Percentiles rank a stretch among this genome's conserved stretches.
phyloP scores from a whole-genome alignment of 2,888 invertebrate species.

The Dynastes maya region DNA sequence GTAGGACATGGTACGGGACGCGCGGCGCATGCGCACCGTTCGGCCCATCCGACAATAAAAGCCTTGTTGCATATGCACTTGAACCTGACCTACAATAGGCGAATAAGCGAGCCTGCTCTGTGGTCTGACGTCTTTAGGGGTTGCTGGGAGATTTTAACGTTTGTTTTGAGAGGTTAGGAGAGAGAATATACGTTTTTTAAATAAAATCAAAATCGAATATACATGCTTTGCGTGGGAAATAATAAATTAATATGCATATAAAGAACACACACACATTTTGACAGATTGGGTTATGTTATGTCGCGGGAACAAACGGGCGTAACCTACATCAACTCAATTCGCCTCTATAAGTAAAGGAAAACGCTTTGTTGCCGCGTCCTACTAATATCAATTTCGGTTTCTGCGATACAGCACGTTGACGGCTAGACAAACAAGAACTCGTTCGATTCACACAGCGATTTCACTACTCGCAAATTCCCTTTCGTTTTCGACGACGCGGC shows the following conservation, averaged over 20 bases:
- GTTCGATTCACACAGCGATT: slow-evolving; percentile 45
- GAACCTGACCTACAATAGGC: slow-evolving; percentile 70
- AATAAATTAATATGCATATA: neutral
- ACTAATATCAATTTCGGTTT: slow-evolving; percentile 58
- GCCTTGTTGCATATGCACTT: slow-evolving; percentile 69
- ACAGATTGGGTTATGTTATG: slow-evolving; percentile 50
- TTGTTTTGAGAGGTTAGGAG: slow-evolving; percentile 42
- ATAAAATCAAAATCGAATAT: neutral
- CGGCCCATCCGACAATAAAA: slow-evolving; percentile 60
- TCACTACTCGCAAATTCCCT: slow-evolving; percentile 52
- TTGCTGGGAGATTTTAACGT: neutral
- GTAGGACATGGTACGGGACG: slow-evolving; percentile 53
- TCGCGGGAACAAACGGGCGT: slow-evolving; percentile 61
- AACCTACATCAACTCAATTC: slow-evolving; percentile 66
- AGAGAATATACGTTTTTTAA: neutral
- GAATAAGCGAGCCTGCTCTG: neutral
- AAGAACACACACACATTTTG: neutral
- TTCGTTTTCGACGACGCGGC: slow-evolving; percentile 42
- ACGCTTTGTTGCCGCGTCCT: slow-evolving; percentile 59
- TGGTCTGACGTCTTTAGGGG: slow-evolving; percentile 1
- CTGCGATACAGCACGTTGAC: slow-evolving; percentile 46
- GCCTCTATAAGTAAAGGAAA: slow-evolving; percentile 52
- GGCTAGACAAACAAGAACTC: slow-evolving; percentile 52
- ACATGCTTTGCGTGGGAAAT: neutral
- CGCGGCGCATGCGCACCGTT: slow-evolving; percentile 61